Evolutionary conservation across 2,888 invertebrate species (phyloP).

Genomic region (Xylophagus ater): DNA sequence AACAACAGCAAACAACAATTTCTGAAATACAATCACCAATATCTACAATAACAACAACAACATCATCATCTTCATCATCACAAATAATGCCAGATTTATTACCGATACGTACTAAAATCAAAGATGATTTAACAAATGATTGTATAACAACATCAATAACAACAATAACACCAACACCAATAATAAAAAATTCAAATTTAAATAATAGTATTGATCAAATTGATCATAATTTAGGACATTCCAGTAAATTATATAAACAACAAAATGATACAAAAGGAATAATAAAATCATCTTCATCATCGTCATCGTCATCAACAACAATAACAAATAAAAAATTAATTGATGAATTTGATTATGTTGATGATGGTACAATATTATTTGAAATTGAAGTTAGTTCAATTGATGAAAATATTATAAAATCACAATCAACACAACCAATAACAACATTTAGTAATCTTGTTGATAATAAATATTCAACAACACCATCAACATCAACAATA

Average conservation of each 20-base stretch:
- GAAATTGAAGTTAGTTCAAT: slow-evolving; percentile 15
- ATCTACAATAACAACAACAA: neutral
- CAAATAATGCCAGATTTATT: too few species aligned
- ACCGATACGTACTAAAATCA: too few species aligned
- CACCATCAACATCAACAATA: neutral
- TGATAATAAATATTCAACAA: neutral
- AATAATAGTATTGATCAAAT: too few species aligned
- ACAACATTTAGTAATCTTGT: neutral
- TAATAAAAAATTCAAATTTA: too few species aligned
- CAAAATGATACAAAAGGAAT: too few species aligned
- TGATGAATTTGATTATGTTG: neutral
- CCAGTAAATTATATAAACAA: too few species aligned
- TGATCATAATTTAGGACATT: too few species aligned
- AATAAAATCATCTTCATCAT: neutral
- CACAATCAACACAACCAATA: slow-evolving; percentile 1
- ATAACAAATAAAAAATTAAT: too few species aligned
- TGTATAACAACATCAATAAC: neutral
- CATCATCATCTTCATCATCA: neutral
- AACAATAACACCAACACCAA: neutral
- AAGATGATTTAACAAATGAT: too few species aligned
- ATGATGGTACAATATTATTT: slow-evolving; percentile 9
- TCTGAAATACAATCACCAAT: too few species aligned
- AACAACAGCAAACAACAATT: too few species aligned
- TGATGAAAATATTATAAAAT: slow-evolving; percentile 3
- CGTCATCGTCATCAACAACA: neutral